Base-by-base conservation (phyloP, 2,113 vertebrate genomes). In the Syngnathus scovelli region DNA sequence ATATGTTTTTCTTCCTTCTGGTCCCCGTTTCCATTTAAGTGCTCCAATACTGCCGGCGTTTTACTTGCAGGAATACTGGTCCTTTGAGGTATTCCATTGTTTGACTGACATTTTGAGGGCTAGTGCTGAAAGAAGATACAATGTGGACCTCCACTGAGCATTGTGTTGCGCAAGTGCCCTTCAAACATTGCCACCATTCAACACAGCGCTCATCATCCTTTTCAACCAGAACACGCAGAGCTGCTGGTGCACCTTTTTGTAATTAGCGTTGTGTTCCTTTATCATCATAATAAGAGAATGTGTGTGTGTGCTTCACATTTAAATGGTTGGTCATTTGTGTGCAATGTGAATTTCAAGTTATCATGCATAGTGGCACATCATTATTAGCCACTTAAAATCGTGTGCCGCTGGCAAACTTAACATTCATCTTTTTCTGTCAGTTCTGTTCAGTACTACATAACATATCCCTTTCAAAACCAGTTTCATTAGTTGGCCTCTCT, bases 31-130 rank as follows among this genome's bases (percentile, higher is more conserved):
- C 18, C 59, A 21, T 61, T 61, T 43, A 12, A 21, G 4, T 15
- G 19, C 38, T 12, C 6, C 55, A 36, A 36, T 18, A 36, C 27
- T 58, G 55, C 27, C 27, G 18, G 7, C 12, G 27, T 44, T 41
- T 62, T 44, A 15, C 61, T 44, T 27, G 13, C 23, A 21, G 16
- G 39, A 13, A 6, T 21, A 43, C 7, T 7, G 41, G 11, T 62
- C 61, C 61, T 21, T 12, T 27, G 41, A 41, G 21, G 36, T 58
- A 6, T 36, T 36, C 39, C 13, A 43, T 44, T 44, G 61, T 44
- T 15, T 62, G 61, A 62, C 41, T 62, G 61, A 62, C 61, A 62
- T 62, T 62, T 62, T 21, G 61, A 62, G 61, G 39, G n/a, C 61
- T 5, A 21, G 27, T 16, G 41, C 21, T 62, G 41, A 62, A 44